A percentile compares a stretch with the other conserved stretches of the same genome.
Conservation (phyloP, 2,888 invertebrate species). For the Coelopa pilipes region DNA sequence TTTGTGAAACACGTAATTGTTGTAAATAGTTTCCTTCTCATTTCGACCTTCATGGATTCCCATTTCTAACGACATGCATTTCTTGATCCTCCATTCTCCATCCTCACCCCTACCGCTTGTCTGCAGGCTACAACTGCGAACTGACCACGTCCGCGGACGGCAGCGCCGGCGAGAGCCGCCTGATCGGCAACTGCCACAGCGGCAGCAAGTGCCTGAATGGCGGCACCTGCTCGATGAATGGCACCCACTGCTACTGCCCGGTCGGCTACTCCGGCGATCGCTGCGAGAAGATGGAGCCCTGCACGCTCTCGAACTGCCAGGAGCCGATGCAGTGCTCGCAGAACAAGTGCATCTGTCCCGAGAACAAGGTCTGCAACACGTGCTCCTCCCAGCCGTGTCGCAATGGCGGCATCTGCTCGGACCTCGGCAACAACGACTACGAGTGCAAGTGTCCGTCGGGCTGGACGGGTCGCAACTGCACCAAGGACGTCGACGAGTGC, state of each 20-base stretch:
- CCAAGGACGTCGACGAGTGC: slow-evolving; percentile 78
- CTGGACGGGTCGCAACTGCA: slow-evolving; percentile 71
- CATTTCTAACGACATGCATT: neutral
- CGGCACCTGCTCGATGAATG: slow-evolving; percentile 64
- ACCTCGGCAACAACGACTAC: slow-evolving; percentile 70
- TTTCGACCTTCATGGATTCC: too few relatives aligned
- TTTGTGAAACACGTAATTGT: too few relatives aligned
- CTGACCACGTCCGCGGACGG: slow-evolving; percentile 48
- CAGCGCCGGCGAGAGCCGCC: slow-evolving; percentile 28
- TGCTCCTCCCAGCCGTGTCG: slow-evolving; percentile 73
- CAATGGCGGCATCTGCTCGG: slow-evolving; percentile 74
- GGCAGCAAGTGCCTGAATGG: slow-evolving; percentile 65
- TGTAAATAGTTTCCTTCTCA: too few relatives aligned
- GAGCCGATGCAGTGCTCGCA: slow-evolving; percentile 64
- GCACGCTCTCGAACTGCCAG: slow-evolving; percentile 60
- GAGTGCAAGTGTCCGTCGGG: slow-evolving; percentile 72
- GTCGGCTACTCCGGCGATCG: slow-evolving; percentile 62
- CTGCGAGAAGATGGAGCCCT: slow-evolving; percentile 63
- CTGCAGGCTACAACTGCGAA: slow-evolving; percentile 65
- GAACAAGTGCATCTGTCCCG: slow-evolving; percentile 65
- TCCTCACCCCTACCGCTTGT: neutral
- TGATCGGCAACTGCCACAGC: slow-evolving; percentile 53
- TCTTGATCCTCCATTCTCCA: neutral
- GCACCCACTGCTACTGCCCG: slow-evolving; percentile 64
- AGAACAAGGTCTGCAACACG: slow-evolving; percentile 67